Evolutionary conservation across 2,113 vertebrate species (phyloP), one percentile per base, ranked within the genome.

Genomic region (Syngnathoides biaculeatus): DNA sequence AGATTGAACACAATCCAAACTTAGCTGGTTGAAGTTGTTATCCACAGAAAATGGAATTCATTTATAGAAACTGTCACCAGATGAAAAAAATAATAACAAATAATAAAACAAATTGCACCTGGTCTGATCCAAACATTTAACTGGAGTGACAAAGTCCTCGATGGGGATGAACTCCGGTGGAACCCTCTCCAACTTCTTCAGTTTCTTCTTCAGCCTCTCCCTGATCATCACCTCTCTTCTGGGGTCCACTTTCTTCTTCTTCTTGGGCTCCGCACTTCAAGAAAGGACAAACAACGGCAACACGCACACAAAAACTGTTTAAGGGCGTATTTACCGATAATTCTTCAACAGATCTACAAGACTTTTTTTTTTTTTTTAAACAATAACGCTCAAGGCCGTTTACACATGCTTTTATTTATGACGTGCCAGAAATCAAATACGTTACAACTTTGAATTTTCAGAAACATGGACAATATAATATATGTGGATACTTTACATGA

Each of bases 191-290:
- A 98, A 20, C 78, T 90, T 94, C 66, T 87, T 96, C 35, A 99
- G 79, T 75, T 80, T 99, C 78, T 93, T 98, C 83, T 85, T 98
- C 88, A 99, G 75, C 4, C 96, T 93, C 0, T 99, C 96, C 77
- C 80, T 95, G 15, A 71, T 39, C 35, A 93, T 69, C 67, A 89
- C 89, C 4, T 98, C 97, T 74, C 91, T 92, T 72, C 30, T 94
- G 3, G 95, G 91, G 75, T 98, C 95, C 2, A 93, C 87, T 70
- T 93, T 98, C 84, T 98, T 99, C 82, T 98, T 99, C 82, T 97
- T 99, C 84, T 96, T 93, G 1, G 95, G 95, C 74, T 98, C 95
- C 40, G 92, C 94, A 87, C 97, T 99, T 19, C 39, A 43, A n/a
- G 40, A 26, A 22, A 50, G 19, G 78, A 74, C 12, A 74, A 48